Base-by-base conservation (phyloP, 2,797 vertebrate genomes). In the Tachyglossus aculeatus region DNA sequence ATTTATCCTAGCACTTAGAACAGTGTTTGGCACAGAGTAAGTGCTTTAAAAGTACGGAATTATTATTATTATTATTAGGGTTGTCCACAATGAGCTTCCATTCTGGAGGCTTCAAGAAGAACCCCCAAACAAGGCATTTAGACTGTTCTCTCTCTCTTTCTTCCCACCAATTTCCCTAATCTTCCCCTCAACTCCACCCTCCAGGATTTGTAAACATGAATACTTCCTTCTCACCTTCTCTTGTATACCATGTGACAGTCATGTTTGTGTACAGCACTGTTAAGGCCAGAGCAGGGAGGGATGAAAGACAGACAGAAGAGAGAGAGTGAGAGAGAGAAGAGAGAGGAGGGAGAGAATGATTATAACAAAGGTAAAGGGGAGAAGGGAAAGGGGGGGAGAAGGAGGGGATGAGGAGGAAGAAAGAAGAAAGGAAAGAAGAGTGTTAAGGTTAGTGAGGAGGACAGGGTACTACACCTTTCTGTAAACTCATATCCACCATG, bases 401-500 rank as follows among this genome's bases (percentile, higher is more conserved):
- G 36, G 77, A 61, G 63, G 68, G 86, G 58, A 85, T 80, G 76
- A 81, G 78, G 78, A 25, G 62, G 79, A 80, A 31, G 72, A 84
- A 74, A 85, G 59, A 80, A 72, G 87, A 81, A 67, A 88, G 77
- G 84, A 83, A 72, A 88, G 66, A 83, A 86, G 77, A 86, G 62
- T 32, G 34, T 87, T 88, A 83, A 80, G 40, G 85, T 93, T 91
- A 93, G 89, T 91, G 85, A 86, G 90, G 84, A 89, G 90, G 88
- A 86, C 87, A 82, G 74, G 87, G 91, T 95, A 96, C 95, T 85
- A 92, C 95, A 98, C 98, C 98, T 99, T 98, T 99, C 94, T 97
- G 97, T 92, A 96, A 95, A 94, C 96, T 98, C 97, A 99, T 96
- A 94, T 98, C 96, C 93, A 98, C 95, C 97, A 98, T 96, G 90